A percentile compares a stretch with the other conserved stretches of the same genome.
Conservation (phyloP, 2,888 invertebrate genomes). For the Desoria tigrina region DNA sequence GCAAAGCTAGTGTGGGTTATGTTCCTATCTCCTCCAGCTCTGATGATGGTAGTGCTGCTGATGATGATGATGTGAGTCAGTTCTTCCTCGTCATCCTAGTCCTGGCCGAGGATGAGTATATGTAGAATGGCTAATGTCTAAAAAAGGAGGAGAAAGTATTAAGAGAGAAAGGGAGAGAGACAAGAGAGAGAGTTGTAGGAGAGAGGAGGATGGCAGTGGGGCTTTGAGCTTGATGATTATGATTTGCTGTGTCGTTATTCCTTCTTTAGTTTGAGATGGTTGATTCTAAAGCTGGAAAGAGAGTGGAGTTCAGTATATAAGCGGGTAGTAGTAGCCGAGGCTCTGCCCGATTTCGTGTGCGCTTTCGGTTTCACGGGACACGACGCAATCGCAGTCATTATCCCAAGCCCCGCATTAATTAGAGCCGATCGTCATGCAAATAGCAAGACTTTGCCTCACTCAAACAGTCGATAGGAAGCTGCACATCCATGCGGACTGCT, state of each 20-base stretch:
- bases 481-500: conserved; percentile 52
- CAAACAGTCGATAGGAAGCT: conserved; percentile 53
- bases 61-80: conserved; percentile 10
- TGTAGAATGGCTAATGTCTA: neutral
- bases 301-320: neutral
- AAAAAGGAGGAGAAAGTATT: conserved; percentile 15
- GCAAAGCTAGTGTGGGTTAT: no score
- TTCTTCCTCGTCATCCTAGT: neutral
- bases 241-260: conserved; percentile 51
- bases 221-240: conserved; percentile 49
- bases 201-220: conserved; percentile 22
- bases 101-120: neutral
- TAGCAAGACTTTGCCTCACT: conserved; percentile 51
- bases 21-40: neutral
- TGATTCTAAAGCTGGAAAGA: conserved; percentile 46
- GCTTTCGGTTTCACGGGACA: conserved; percentile 53
- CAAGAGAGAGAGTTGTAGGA: neutral
- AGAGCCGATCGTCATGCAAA: conserved; percentile 54
- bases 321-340: neutral
- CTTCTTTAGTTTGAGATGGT: conserved; percentile 48
- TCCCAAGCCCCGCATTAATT: conserved; percentile 54
- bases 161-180: conserved; percentile 17
- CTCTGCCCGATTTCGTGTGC: conserved; percentile 48
- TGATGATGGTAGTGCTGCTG: neutral
- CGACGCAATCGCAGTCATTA: conserved; percentile 54